These are phyloP conservation scores for Mormoops blainvillei DNA, from an alignment of 2,113 vertebrate genomes.

Conservation along the genomic window DNA sequence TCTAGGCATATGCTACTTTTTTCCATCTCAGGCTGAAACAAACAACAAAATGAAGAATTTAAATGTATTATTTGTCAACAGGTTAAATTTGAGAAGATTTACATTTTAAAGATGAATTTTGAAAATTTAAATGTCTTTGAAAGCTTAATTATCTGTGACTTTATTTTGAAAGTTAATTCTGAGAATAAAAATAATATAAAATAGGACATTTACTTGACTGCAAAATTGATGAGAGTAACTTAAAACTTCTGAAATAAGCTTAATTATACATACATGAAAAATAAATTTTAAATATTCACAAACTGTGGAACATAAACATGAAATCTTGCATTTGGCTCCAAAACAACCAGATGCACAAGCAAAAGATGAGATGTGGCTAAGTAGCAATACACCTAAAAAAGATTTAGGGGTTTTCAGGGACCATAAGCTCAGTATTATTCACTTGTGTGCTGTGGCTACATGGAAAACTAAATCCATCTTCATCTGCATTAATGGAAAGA, in stretches of 20 bases:
- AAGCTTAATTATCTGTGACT: slow-evolving; percentile 50
- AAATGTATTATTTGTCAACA: slow-evolving; percentile 60
- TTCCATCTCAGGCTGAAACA: not conserved
- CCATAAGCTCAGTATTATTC: slow-evolving; percentile 8
- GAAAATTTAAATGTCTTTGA: slow-evolving; percentile 44
- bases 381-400: not conserved
- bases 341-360: slow-evolving; percentile 10
- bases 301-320: not conserved
- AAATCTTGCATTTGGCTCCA: not conserved
- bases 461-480: slow-evolving; percentile 41
- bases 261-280: slow-evolving; percentile 34
- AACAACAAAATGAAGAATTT: slow-evolving; percentile 60
- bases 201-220: slow-evolving; percentile 24
- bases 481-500: slow-evolving; percentile 47
- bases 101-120: slow-evolving; percentile 45
- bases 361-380: slow-evolving; percentile 37
- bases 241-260: slow-evolving; percentile 29
- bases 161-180: slow-evolving; percentile 42
- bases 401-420: slow-evolving; percentile 34
- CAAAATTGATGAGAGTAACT: slow-evolving; percentile 42
- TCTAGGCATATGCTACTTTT: not conserved
- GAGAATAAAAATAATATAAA: slow-evolving; percentile 47
- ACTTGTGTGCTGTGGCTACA: slow-evolving; percentile 16
- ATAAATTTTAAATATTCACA: not conserved
- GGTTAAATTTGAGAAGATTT: slow-evolving; percentile 40